Base-by-base conservation (phyloP, 2,797 vertebrate genomes). In the Diglossa cyanea region DNA sequence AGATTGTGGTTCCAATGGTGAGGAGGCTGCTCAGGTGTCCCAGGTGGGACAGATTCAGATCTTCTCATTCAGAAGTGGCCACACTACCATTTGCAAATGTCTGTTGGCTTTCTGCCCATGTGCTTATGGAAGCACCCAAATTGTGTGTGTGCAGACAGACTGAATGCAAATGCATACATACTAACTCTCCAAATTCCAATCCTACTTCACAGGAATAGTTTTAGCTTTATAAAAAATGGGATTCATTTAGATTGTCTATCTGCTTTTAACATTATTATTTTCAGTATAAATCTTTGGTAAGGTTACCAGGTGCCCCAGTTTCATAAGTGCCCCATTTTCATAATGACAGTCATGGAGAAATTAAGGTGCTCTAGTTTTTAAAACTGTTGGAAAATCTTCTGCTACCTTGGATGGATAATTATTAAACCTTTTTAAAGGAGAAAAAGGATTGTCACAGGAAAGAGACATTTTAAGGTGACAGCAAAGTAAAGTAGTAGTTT, bases 241-340 rank as follows among this genome's bases (percentile, higher is more conserved):
- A 55, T 80, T 67, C 1, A n/a, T 77, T 79, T 80, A 76, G 42
- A 57, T 45, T 70, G 13, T 33, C 50, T 60, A 11, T 75, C 62
- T 81, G 47, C 58, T 91, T 93, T 77, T 79, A 91, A 48, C 28
- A 25, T 53, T 62, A 75, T n/a, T 87, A 42, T 73, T 93, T 90
- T 86, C 55, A 44, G 20, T 39, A 73, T 40, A 73, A 40, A 58
- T 77, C 71, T 88, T 70, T 23, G 8, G 35, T 44, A 63, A 94
- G 67, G 67, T 88, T 44, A 85, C 24, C 67, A 74, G 55, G 67
- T 92, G 67, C 54, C 45, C 90, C 60, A 88, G 48, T 95, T 96
- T 92, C 44, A 42, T 18, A 44, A 92, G n/a, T 18, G 24, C 47
- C 28, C 66, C 2, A 2, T 44, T 91, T 94, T 94, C 50, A 28